Conservation (phyloP, 92 coral and sea anemone species). For the Palythoa caribaeorum region DNA sequence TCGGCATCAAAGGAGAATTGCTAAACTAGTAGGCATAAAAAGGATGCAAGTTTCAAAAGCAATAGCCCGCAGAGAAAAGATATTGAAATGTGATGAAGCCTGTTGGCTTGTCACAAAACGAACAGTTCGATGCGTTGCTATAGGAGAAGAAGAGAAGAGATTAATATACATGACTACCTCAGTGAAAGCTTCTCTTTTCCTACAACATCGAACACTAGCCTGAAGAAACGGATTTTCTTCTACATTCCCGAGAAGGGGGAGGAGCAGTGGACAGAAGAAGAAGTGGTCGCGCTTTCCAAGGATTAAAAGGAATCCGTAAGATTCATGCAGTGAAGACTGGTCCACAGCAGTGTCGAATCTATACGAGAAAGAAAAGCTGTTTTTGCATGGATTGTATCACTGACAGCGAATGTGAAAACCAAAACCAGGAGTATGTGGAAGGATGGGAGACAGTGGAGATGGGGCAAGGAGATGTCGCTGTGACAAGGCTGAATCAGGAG, state of each 20-base stretch:
- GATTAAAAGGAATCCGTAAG: constrained; percentile 3
- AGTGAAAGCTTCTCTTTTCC: constrained; percentile 46
- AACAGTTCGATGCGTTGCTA: too few relatives aligned
- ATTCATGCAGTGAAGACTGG: constrained; percentile 17
- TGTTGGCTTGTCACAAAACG: too few relatives aligned
- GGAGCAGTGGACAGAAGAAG: constrained; percentile 40
- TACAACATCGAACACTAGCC: constrained; percentile 37
- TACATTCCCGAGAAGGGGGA: constrained; percentile 46
- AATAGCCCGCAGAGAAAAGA: background rate
- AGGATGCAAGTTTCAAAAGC: constrained; percentile 31
- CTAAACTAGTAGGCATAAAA: constrained; percentile 33
- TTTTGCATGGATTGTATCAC: constrained; percentile 24
- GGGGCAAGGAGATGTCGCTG: background rate
- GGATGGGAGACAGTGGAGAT: background rate
- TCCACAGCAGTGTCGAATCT: constrained; percentile 39
- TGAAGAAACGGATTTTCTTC: constrained; percentile 46
- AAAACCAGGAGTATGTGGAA: background rate
- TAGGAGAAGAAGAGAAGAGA: constrained; percentile 17
- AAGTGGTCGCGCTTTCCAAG: background rate
- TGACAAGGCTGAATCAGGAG: constrained; percentile 3
- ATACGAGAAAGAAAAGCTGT: constrained; percentile 26
- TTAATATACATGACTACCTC: constrained; percentile 22
- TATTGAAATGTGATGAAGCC: too few relatives aligned
- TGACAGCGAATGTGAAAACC: background rate
- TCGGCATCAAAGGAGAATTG: constrained; percentile 27